Base-by-base conservation (phyloP, 2,113 vertebrate genomes). In the Cranoglanis bouderius region DNA sequence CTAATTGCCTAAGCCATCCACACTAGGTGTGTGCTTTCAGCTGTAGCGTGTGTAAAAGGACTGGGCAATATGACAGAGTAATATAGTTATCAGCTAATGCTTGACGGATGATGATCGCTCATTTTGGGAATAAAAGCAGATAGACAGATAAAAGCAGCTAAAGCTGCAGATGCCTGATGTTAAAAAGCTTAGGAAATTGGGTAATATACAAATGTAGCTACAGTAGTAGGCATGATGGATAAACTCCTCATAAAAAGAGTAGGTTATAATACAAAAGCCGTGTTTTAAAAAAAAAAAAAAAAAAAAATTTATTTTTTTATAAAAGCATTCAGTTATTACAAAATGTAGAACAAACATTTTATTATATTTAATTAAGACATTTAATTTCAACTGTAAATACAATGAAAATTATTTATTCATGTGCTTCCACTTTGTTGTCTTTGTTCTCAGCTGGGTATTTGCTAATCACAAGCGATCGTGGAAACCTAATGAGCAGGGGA, bases 1-100 rank as follows among this genome's bases (percentile, higher is more conserved):
- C 53, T 57, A 13, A 4, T 38, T 35, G 51, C 51, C 32, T 92
- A 85, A 93, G 92, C 92, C 92, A 93, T 93, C 91, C 93, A 94
- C 92, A 87, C 32, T 1, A 59, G 88, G 88, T 77, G 70, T 92
- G 72, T 7, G 84, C 90, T 93, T 87, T 91, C 29, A 83, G 92
- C 67, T 81, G 75, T 49, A 65, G 43, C 29, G n/a, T n/a, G 16
- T 74, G 21, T 55, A 6, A 55, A 55, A 74, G 84, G 84, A 49
- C 70, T 85, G 84, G 85, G 72, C 72, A 75, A 78, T 61, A 77
- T 59, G 38, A 46, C 7, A 1, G 13, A 55, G 21, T 12, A 40
- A 59, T 57, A 38, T 7, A 82, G 9, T 55, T 53, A 57, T 19
- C 32, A 21, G n/a, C 49, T 32, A 80, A 51, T 18, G 29, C 26